Conservation (phyloP, 2,113 vertebrate genomes). For the Pachycephala philippinensis region DNA sequence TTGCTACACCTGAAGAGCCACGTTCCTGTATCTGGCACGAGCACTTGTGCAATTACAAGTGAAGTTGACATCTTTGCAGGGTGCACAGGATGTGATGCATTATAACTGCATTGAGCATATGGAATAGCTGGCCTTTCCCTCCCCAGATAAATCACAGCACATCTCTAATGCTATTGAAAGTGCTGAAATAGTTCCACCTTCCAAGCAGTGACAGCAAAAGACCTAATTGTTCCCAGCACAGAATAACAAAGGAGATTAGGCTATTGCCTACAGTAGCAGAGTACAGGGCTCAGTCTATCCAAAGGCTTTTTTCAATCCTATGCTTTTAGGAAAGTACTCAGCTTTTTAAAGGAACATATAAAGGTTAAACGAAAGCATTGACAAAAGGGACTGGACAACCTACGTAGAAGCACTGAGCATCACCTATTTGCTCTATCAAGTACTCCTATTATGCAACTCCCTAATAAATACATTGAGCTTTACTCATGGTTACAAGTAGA, state of each 20-base stretch:
- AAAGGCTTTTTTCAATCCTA: not conserved
- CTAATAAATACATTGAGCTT: not conserved
- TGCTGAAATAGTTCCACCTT: not conserved
- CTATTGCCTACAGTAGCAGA: not conserved
- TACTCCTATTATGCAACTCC: not conserved
- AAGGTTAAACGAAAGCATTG: not conserved
- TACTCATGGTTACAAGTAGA: not conserved
- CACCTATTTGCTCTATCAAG: not conserved
- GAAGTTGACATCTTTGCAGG: not conserved
- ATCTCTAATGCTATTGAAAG: not conserved
- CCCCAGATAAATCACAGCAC: not conserved
- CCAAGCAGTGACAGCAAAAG: not conserved
- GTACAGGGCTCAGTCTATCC: not conserved
- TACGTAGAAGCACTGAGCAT: not conserved
- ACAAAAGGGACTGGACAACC: not conserved
- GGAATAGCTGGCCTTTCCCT: not conserved
- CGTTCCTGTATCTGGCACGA: fast-evolving
- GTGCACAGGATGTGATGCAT: not conserved
- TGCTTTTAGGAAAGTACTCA: not conserved
- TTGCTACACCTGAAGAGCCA: not conserved
- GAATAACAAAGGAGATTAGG: not conserved
- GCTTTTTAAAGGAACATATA: not conserved
- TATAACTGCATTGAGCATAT: not conserved
- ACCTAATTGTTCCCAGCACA: not conserved
- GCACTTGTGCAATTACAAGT: not conserved